phyloP scores from a whole-genome alignment of 2,888 invertebrate species.

The Nephrocerus scutellatus region DNA sequence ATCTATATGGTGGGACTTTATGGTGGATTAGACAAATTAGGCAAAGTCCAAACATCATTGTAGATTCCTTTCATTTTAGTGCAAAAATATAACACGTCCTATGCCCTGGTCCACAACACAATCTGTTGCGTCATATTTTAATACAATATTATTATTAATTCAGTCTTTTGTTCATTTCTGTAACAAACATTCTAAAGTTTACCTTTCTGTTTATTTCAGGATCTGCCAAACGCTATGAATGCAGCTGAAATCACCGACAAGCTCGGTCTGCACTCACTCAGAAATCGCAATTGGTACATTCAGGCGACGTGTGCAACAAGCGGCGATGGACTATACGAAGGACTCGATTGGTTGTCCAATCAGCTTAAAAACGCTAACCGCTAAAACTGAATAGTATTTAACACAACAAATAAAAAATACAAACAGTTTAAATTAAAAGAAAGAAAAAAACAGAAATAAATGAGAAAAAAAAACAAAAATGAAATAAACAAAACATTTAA shows the following conservation, averaged over 20 bases:
- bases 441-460: conserved; percentile 34
- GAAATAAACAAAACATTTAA: conserved; percentile 20
- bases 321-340: conserved; percentile 98
- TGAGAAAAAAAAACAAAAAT: conserved; percentile 29
- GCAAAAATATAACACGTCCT: too few species aligned
- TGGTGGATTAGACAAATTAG: too few species aligned
- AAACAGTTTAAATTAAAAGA: conserved; percentile 25
- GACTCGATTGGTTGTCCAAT: conserved; percentile 99
- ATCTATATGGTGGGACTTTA: too few species aligned
- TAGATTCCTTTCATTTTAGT: too few species aligned
- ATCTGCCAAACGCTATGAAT: conserved; percentile 99
- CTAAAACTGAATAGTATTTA: conserved; percentile 52
- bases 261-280: conserved; percentile 93
- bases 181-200: conserved; percentile 4
- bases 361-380: conserved; percentile 98
- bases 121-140: too few species aligned
- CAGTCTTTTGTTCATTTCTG: neutral
- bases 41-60: too few species aligned
- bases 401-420: conserved; percentile 25
- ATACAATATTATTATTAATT: neutral
- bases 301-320: conserved; percentile 98
- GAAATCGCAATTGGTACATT: conserved; percentile 97
- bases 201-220: conserved; percentile 55
- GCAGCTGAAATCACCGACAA: conserved; percentile 99
- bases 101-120: too few species aligned